Evolutionary conservation across 2,797 vertebrate species (phyloP), one percentile per base, ranked within the genome.

Genomic region (Cossypha caffra): DNA sequence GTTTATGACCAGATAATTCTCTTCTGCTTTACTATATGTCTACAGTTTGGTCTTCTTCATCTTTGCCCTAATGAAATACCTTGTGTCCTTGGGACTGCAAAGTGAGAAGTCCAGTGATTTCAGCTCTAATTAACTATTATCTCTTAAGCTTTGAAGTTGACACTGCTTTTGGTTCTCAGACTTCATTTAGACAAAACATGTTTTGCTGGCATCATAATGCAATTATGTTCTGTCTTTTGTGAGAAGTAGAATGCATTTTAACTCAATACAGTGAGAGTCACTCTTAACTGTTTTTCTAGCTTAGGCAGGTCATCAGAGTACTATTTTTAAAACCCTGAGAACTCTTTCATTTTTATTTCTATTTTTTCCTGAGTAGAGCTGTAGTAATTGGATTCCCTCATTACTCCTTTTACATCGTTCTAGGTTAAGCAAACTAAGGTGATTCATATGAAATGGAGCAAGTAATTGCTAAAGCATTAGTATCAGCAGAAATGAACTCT

Each of bases 371-470:
- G 48, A 93, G 48, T 88, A 88, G 47, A 86, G 47, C 31, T 40
- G 24, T 28, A 58, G n/a, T 58, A 87, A 86, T 68, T 90, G 55
- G 14, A 93, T 90, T 90, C 38, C 62, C 94, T 93, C 82, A n/a
- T 88, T 93, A 66, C 16, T 96, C 73, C 48, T 86, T 82, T 67
- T 95, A 47, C 52, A 71, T 43, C 11, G 17, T 69, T 80, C 64
- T 62, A 59, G 38, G 72, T 88, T 87, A 83, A 95, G 93, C 3
- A 85, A 73, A 57, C 38, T 82, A 81, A 86, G 74, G 67, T 93
- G 90, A 93, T 96, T 96, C 91, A 96, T 94, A 94, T 83, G 29
- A 96, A 97, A 96, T 96, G 76, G 94, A 97, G 90, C 94, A 96
- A 94, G 91, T 92, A 95, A 95, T 86, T 92, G 92, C 59, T 71